Conservation (phyloP, 2,797 vertebrate genomes). For the Sebastolobus altivelis region DNA sequence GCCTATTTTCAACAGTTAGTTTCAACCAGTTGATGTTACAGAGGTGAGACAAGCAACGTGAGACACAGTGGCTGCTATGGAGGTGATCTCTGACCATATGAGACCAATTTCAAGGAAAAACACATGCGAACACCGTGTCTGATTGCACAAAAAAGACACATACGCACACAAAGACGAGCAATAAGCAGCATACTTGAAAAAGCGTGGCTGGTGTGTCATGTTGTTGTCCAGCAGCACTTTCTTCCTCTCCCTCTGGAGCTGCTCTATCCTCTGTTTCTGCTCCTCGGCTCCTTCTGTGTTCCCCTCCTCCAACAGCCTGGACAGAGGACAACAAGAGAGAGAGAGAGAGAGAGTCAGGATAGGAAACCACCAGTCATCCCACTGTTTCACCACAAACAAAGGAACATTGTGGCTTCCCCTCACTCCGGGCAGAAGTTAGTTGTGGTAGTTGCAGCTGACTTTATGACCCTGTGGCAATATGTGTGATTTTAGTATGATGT, state of each 20-base stretch:
- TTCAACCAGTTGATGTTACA: neutral
- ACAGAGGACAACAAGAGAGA: neutral
- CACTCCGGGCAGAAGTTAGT: neutral
- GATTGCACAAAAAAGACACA: neutral
- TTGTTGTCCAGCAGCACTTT: slow-evolving; percentile 91
- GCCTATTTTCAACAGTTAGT: neutral
- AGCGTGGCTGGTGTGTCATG: slow-evolving; percentile 90
- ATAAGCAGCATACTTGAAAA: slow-evolving; percentile 90
- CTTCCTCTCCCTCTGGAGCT: slow-evolving; percentile 93
- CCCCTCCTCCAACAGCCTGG: slow-evolving; percentile 94
- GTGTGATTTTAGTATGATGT: too few relatives aligned
- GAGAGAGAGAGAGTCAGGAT: neutral
- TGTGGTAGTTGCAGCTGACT: neutral
- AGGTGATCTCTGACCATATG: neutral
- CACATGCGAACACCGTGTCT: neutral
- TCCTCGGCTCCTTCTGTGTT: slow-evolving; percentile 91
- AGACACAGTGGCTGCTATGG: neutral
- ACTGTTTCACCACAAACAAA: neutral
- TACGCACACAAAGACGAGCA: neutral
- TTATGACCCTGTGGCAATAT: neutral
- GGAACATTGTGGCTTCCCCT: neutral
- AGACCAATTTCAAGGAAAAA: neutral
- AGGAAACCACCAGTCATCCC: neutral
- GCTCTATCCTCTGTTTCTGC: slow-evolving; percentile 95
- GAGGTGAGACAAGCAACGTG: neutral